Evolutionary conservation across 2,797 vertebrate species (phyloP), one percentile per base, ranked within the genome.

Genomic region (Cyclopterus lumpus): DNA sequence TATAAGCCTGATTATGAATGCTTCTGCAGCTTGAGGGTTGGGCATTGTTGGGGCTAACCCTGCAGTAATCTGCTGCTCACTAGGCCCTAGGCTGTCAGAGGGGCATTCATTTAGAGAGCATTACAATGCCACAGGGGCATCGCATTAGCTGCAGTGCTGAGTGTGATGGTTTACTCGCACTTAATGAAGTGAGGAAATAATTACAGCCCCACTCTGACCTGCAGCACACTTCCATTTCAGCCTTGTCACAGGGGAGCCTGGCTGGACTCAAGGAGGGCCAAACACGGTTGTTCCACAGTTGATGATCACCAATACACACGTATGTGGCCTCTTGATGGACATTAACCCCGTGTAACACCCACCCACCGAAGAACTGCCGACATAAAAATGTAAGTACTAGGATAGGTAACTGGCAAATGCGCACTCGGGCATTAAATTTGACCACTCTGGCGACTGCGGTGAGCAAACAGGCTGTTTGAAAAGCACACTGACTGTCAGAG

Each of bases 131-230:
- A 92, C 90, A 86, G 92, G 93, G 93, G 94, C 93, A 92, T 88
- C 85, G 78, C 91, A 94, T 94, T 94, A 94, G 89, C 93, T 77
- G 88, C 91, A 91, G 91, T 93, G 92, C 91, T 93, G 93, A 93
- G 91, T 94, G 88, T 86, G 92, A 94, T 91, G 92, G 93, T 95
- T 94, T 95, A 93, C 93, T 93, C 79, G 88, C 88, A 94, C 92
- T 93, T 95, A 94, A 95, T 95, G 94, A 95, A 95, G 94, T 94
- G 93, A 93, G 90, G 92, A 95, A 95, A 95, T 95, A 95, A 95
- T 95, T 95, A 95, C 91, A 94, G 91, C 91, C 88, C 87, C 82
- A 84, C 88, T 88, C 89, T 95, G 95, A 95, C 94, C 95, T 91
- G 91, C 92, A 93, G 90, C 90, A 85, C 91, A 92, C 90, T 94